phyloP scores from a whole-genome alignment of 2,113 vertebrate species.

The Mirounga angustirostris region DNA sequence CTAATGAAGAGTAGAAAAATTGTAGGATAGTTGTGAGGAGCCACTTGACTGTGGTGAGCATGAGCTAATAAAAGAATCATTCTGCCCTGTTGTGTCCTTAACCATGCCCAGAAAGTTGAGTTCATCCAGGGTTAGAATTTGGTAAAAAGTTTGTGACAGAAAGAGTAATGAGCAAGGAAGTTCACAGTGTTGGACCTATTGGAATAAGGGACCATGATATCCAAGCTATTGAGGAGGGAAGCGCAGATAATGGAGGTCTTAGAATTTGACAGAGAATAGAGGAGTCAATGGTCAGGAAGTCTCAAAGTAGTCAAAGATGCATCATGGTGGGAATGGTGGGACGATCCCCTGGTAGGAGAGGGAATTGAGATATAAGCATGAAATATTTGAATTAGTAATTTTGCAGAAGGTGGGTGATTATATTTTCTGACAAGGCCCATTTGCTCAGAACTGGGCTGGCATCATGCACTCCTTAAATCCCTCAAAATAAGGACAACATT shows the following conservation, averaged over 20 bases:
- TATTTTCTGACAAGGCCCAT: not conserved
- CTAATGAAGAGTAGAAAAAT: not conserved
- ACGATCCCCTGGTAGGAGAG: accelerated
- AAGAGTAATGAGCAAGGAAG: not conserved
- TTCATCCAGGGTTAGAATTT: not conserved
- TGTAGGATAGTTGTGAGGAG: accelerated
- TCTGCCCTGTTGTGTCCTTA: not conserved
- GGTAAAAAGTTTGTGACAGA: not conserved
- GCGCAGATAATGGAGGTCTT: not conserved
- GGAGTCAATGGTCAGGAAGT: not conserved
- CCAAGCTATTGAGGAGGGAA: not conserved
- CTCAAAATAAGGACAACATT: not conserved
- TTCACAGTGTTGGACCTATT: not conserved
- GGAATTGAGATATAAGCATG: not conserved
- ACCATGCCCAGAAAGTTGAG: not conserved
- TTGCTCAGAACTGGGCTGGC: not conserved
- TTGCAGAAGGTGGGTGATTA: not conserved
- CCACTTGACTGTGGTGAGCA: not conserved
- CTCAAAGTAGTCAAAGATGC: not conserved
- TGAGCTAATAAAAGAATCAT: not conserved
- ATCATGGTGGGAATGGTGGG: too few relatives aligned
- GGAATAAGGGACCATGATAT: not conserved
- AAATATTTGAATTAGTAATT: not conserved
- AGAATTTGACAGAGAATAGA: not conserved
- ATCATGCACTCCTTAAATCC: not conserved